phyloP scores from a whole-genome alignment of 2,888 invertebrate genomes.

The Malthinus flaveolus region DNA sequence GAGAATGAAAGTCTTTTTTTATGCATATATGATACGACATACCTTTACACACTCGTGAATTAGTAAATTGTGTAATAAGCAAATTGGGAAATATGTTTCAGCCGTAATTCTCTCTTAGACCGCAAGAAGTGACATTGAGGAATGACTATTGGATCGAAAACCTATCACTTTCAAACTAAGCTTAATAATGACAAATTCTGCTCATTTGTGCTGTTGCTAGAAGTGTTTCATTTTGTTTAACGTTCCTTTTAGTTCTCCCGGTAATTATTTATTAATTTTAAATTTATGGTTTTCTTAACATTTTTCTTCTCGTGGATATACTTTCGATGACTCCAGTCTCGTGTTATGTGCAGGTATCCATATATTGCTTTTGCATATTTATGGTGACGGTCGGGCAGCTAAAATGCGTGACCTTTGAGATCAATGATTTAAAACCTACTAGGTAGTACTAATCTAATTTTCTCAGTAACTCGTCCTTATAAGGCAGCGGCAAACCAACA shows the following conservation, averaged over 20 bases:
- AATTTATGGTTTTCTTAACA: too few relatives aligned
- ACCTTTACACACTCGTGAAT: slow-evolving; percentile 23
- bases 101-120: slow-evolving; percentile 15
- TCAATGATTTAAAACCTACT: too few relatives aligned
- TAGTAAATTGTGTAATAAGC: slow-evolving; percentile 29
- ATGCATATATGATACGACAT: not conserved
- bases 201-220: not conserved
- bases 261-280: not conserved
- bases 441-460: too few relatives aligned
- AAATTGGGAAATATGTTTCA: slow-evolving; percentile 22
- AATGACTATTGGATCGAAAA: slow-evolving; percentile 23
- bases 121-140: slow-evolving; percentile 18
- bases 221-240: slow-evolving; percentile 1
- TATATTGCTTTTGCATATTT: too few relatives aligned
- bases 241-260: not conserved
- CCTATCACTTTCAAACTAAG: slow-evolving; percentile 10
- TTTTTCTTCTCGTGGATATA: too few relatives aligned
- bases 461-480: too few relatives aligned
- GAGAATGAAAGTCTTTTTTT: too few relatives aligned
- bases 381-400: too few relatives aligned
- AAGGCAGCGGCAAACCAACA: too few relatives aligned
- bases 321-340: too few relatives aligned
- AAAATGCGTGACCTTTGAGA: too few relatives aligned
- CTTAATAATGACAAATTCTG: slow-evolving; percentile 5
- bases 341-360: too few relatives aligned